phyloP scores from a whole-genome alignment of 1,140 invertebrate genomes.

The Choristoneura fumiferana region DNA sequence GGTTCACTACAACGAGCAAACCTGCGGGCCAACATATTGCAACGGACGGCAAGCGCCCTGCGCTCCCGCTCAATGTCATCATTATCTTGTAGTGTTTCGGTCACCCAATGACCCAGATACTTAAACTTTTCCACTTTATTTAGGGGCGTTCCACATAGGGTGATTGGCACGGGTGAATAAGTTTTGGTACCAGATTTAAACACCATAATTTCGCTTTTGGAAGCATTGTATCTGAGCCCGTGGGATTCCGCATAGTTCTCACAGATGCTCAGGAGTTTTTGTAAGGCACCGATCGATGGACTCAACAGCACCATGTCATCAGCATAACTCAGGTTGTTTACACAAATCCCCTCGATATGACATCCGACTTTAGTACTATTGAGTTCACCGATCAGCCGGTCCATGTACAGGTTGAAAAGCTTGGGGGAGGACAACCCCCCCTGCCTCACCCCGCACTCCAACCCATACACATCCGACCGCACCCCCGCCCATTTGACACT shows the following conservation, averaged over 20 bases:
- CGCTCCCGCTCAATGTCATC: too few relatives aligned
- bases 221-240: conserved; percentile 4
- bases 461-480: background rate
- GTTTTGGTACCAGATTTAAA: too few relatives aligned
- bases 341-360: conserved; percentile 2
- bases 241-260: background rate
- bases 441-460: conserved; percentile 18
- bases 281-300: background rate
- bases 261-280: background rate
- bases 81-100: too few relatives aligned
- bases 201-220: too few relatives aligned
- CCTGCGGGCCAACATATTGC: too few relatives aligned
- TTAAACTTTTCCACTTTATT: too few relatives aligned
- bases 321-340: conserved; percentile 15
- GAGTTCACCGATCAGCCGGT: background rate
- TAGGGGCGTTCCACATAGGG: too few relatives aligned
- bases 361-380: background rate
- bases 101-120: too few relatives aligned
- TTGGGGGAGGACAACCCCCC: background rate
- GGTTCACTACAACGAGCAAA: too few relatives aligned
- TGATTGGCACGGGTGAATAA: too few relatives aligned
- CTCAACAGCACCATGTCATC: conserved; percentile 14
- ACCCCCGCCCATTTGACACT: background rate
- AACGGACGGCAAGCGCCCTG: too few relatives aligned
- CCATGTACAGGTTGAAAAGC: conserved; percentile 11